A percentile compares a stretch with the other conserved stretches of the same genome.
phyloP scores from a whole-genome alignment of 2,113 vertebrate genomes.

The Tachuris rubrigastra region DNA sequence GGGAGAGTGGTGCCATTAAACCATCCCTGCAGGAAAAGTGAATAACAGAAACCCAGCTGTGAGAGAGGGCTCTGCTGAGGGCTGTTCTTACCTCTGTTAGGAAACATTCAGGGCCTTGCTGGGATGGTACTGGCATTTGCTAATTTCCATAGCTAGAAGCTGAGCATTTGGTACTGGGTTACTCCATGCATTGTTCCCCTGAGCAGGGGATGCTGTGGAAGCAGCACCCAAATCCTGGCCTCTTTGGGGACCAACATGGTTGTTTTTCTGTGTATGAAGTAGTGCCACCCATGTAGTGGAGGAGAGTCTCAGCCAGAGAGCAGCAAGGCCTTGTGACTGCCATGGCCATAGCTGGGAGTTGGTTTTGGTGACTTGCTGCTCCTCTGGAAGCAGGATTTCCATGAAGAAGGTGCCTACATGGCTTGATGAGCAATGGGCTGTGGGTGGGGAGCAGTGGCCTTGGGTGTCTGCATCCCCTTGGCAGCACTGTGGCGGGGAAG shows the following conservation, averaged over 20 bases:
- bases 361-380: background rate
- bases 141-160: background rate
- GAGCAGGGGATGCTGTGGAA: background rate
- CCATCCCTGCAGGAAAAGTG: background rate
- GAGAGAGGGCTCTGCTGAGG: background rate
- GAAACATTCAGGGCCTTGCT: background rate
- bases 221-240: background rate
- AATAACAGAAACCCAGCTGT: background rate
- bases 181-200: fast-evolving
- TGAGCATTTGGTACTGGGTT: background rate
- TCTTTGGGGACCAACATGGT: background rate
- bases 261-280: fast-evolving
- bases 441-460: background rate
- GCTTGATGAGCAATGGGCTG: background rate
- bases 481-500: background rate
- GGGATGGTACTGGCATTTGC: background rate
- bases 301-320: background rate
- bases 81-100: background rate
- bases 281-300: background rate
- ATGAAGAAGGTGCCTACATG: background rate
- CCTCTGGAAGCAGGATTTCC: background rate
- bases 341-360: fast-evolving
- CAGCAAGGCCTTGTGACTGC: background rate
- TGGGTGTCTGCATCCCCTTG: background rate
- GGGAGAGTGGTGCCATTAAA: background rate